Evolutionary conservation across 92 coral and sea anemone genomes (phyloP), one percentile per base, ranked within the genome.

Genomic region (Micromussa lordhowensis): DNA sequence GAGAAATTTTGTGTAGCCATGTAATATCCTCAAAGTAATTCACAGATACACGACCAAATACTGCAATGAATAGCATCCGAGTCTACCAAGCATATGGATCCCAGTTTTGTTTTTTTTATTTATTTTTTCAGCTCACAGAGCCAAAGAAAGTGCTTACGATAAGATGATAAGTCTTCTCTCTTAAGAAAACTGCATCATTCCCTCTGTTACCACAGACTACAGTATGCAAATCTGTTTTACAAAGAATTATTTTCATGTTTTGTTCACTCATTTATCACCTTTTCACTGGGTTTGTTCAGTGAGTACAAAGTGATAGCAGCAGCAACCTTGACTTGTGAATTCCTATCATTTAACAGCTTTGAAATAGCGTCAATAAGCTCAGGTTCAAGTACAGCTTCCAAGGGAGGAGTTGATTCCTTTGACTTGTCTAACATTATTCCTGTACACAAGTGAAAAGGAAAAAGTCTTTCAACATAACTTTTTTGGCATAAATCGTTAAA

Each of bases 261-360:
- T 0, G 10, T 44, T 5, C 51, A 44, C 1, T 44, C 51, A 44
- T 8, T 44, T 44, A 7, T 77, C 69, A 97, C 99, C 96, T 94
- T 85, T 21, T 92, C 94, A 36, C 86, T 84, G 73, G 95, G 91
- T 82, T 88, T 94, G 72, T 87, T 94, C 69, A 97, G 89, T 8
- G 98, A 92, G 74, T 93, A 97, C 69, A 97, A 82, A 24, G 99
- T 94, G 44, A 97, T 95, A 18, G 96, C 96, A 57, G 98, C 96
- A 70, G 99, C 98, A 59, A 97, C 94, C 61, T 96, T 91, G 73
- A 97, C 99, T 90, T 97, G 99, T 24, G 93, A 66, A 82, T 94
- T 94, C 29, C 86, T 84, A 77, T 97, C 99, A 49, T 97, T 88
- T 64, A 97, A 87, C 76, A 97, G 85, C 69, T 87, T 93, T 59